Evolutionary conservation across 2,797 vertebrate species (phyloP).

Genomic region (Argyrosomus regius): DNA sequence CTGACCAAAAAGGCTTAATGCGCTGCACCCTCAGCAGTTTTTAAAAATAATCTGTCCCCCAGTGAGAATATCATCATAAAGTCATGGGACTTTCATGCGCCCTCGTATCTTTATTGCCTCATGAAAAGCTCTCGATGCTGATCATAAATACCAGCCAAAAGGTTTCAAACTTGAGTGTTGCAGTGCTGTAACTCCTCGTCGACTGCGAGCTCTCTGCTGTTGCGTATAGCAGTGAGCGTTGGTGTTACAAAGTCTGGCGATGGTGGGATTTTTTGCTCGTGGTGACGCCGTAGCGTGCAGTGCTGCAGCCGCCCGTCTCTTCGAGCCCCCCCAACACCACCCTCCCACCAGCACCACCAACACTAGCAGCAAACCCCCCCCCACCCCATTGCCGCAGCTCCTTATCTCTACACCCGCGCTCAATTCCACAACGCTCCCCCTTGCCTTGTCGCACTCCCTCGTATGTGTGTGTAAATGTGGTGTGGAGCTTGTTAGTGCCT

Average conservation of each 20-base stretch:
- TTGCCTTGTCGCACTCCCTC: conserved; percentile 45
- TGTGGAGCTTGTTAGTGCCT: conserved; percentile 54
- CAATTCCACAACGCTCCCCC: conserved; percentile 63
- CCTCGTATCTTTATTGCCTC: background rate
- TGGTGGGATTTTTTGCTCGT: conserved; percentile 34
- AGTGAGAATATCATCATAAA: conserved; percentile 1
- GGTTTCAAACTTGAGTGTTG: conserved; percentile 51
- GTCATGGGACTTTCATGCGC: conserved; percentile 9
- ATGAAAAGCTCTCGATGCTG: background rate
- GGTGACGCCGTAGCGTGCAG: conserved; percentile 52
- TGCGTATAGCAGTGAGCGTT: conserved; percentile 18
- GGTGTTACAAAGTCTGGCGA: conserved; percentile 40
- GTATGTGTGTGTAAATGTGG: conserved; percentile 40
- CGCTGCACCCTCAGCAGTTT: conserved; percentile 56
- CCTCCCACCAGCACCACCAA: conserved; percentile 57
- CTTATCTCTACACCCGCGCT: conserved; percentile 80
- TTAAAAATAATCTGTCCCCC: conserved; percentile 31
- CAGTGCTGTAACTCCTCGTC: conserved; percentile 44
- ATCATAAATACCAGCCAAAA: background rate
- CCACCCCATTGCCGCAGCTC: conserved; percentile 78
- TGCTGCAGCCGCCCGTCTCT: conserved; percentile 74
- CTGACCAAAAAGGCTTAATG: conserved; percentile 36
- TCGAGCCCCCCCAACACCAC: conserved; percentile 57
- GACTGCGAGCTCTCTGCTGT: conserved; percentile 3
- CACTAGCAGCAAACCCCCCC: conserved; percentile 51